These are phyloP conservation scores for Ecliptopera silaceata DNA, from an alignment of 2,888 invertebrate genomes.

Conservation along the genomic window DNA sequence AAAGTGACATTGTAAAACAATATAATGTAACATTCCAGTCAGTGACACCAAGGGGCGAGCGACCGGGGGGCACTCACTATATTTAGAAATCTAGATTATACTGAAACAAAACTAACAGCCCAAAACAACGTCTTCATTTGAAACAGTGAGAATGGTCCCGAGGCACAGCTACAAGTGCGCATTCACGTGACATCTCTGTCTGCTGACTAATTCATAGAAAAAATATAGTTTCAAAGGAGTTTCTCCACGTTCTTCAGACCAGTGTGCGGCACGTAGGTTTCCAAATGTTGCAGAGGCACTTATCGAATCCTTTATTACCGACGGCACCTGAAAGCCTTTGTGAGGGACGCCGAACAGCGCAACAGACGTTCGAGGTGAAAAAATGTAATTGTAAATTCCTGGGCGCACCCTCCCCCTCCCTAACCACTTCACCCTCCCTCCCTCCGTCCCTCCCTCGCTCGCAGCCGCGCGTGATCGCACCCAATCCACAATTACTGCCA, in stretches of 20 bases:
- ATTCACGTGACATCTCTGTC: too few relatives aligned
- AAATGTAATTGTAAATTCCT: constrained; percentile 36
- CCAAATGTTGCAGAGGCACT: constrained; percentile 5
- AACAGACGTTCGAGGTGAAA: constrained; percentile 28
- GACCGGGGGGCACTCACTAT: too few relatives aligned
- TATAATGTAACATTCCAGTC: too few relatives aligned
- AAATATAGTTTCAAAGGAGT: too few relatives aligned
- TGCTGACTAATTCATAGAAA: too few relatives aligned
- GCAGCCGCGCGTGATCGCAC: constrained; percentile 18
- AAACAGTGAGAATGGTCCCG: too few relatives aligned
- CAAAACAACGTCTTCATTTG: too few relatives aligned
- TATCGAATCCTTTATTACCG: constrained; percentile 13
- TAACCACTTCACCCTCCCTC: not conserved
- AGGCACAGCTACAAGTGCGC: too few relatives aligned
- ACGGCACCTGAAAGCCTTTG: constrained; percentile 14
- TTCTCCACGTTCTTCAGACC: not conserved
- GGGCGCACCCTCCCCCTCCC: constrained; percentile 9
- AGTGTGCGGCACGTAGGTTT: not conserved
- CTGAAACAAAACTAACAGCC: too few relatives aligned
- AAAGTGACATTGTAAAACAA: too few relatives aligned
- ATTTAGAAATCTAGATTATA: too few relatives aligned
- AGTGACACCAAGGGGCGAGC: not conserved
- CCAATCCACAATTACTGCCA: constrained; percentile 19
- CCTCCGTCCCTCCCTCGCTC: not conserved
- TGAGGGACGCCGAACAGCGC: constrained; percentile 15